A percentile compares a stretch with the other conserved stretches of the same genome.
Conservation (phyloP, 1,140 invertebrate species). For the Magallana ariakensis region DNA sequence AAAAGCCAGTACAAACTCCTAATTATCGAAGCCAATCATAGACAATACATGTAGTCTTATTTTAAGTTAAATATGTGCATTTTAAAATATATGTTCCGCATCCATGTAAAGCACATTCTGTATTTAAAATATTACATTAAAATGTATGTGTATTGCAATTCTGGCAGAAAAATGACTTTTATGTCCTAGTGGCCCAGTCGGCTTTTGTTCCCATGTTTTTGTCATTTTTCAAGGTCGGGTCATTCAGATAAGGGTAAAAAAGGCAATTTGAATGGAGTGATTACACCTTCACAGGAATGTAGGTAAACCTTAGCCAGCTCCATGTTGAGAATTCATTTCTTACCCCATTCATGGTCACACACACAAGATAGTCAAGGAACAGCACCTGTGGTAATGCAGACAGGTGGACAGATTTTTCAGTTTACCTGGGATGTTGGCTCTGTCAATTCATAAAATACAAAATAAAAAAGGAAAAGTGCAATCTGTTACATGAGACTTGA, state of each 20-base stretch:
- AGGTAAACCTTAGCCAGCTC: neutral
- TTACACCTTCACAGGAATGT: neutral
- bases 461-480: neutral
- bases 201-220: neutral
- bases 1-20: too few relatives aligned
- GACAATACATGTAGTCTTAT: too few relatives aligned
- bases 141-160: too few relatives aligned
- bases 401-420: neutral
- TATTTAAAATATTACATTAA: too few relatives aligned
- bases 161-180: too few relatives aligned
- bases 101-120: too few relatives aligned
- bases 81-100: too few relatives aligned
- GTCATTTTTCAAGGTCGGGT: neutral
- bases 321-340: neutral
- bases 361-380: neutral
- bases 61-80: too few relatives aligned
- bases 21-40: too few relatives aligned
- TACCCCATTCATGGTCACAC: conserved; percentile 18
- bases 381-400: neutral
- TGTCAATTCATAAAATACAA: neutral
- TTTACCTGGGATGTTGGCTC: neutral
- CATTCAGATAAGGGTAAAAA: conserved; percentile 28
- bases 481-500: neutral
- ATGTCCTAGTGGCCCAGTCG: neutral
- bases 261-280: neutral